Evolutionary conservation across 2,888 invertebrate genomes (phyloP), one percentile per base, ranked within the genome.

Genomic region (Ophioninae sp.): DNA sequence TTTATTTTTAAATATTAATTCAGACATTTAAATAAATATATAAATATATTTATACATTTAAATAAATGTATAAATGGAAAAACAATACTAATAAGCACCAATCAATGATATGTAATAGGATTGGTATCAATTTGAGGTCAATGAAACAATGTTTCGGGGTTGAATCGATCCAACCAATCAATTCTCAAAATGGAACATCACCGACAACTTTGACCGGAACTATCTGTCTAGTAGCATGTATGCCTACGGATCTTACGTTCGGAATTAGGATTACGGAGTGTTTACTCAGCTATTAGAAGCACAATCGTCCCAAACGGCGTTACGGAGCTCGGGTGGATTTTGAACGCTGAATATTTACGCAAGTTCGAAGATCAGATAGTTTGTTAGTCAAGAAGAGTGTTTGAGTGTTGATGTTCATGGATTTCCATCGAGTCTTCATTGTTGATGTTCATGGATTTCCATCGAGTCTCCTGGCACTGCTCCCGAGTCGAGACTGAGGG

Each of bases 391-490:
- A 84, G 61, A 39, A 67, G 71, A 61, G 69, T 67, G 37, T 59
- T 69, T 20, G 61, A 69, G 67, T 81, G 83, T 84, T 84, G 83
- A 84, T 84, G 78, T 81, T 81, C 81, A 84, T 71, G 78, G 75
- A 51, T 67, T 81, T 72, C 75, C 78, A 79, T 81, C 71, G 64
- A 81, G 72, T 67, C 37, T 72, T 17, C 71, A n/a, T n/a, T 81
- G 83, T 84, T 84, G 83, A 84, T 84, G 78, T 81, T 81, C 81
- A 84, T 71, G 78, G 75, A 51, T 67, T 81, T 72, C 75, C 78
- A 79, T 81, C 71, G 64, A 81, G 72, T 67, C 37, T 72, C 22
- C 71, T 84, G 78, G 65, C 37, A 81, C 58, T 81, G 39, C 74
- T 69, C 59, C 58, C 58, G 41, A 44, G 78, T 39, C 59, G 6